Conservation (phyloP, 2,888 invertebrate species). For the Cheilosia impressa region DNA sequence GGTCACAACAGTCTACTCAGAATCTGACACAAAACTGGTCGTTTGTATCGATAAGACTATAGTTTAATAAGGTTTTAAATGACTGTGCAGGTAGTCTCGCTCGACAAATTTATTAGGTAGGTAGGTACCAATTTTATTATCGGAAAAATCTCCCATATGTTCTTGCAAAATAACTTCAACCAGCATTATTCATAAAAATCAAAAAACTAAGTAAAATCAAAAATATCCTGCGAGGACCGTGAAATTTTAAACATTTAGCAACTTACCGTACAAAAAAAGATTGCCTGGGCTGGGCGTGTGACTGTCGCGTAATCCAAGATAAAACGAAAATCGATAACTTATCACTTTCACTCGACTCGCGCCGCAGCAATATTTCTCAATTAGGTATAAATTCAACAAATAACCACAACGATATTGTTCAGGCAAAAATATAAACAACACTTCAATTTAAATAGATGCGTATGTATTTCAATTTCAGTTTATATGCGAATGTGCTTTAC, state of each 20-base stretch:
- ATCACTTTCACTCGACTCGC: conserved; percentile 54
- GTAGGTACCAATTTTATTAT: no score
- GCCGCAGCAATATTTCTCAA: conserved; percentile 19
- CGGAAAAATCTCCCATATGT: no score
- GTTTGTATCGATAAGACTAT: no score
- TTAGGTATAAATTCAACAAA: conserved; percentile 27
- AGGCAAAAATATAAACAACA: conserved; percentile 7
- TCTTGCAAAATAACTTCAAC: no score
- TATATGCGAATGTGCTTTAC: background rate
- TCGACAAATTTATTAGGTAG: no score
- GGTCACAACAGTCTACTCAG: no score
- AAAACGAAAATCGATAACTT: conserved; percentile 48
- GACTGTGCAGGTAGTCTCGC: no score
- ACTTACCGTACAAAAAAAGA: conserved; percentile 34
- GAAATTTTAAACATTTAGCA: background rate
- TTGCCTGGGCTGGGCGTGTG: conserved; percentile 28
- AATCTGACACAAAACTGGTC: no score
- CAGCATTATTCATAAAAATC: background rate
- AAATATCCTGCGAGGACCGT: background rate
- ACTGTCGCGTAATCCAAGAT: conserved; percentile 55
- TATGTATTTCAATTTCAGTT: background rate
- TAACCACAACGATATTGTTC: conserved; percentile 9
- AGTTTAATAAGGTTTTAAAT: no score
- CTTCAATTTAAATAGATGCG: conserved; percentile 16
- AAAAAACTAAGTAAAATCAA: background rate